These are phyloP conservation scores for Creontiades dilutus DNA, from an alignment of 2,888 invertebrate genomes.

Conservation along the genomic window DNA sequence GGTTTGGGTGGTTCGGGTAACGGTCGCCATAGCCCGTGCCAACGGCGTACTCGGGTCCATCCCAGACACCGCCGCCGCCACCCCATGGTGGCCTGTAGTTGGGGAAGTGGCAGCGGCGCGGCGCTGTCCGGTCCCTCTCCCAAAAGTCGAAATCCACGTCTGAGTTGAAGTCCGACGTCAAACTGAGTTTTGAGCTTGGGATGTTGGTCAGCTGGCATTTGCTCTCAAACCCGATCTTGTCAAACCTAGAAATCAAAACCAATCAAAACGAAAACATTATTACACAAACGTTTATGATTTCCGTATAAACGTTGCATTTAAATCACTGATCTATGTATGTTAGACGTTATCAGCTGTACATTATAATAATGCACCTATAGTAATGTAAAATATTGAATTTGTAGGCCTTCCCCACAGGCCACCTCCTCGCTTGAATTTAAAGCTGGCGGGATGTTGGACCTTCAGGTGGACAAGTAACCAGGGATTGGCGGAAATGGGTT, in stretches of 20 bases:
- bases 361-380: too few relatives aligned
- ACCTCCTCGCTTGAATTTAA: too few relatives aligned
- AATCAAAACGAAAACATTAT: too few relatives aligned
- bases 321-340: too few relatives aligned
- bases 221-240: slow-evolving; percentile 84
- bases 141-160: slow-evolving; percentile 89
- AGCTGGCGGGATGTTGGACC: too few relatives aligned
- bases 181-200: slow-evolving; percentile 85
- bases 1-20: slow-evolving; percentile 40
- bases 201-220: slow-evolving; percentile 88
- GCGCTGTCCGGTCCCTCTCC: slow-evolving; percentile 86
- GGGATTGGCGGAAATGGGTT: too few relatives aligned
- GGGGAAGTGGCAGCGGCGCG: slow-evolving; percentile 76
- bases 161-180: slow-evolving; percentile 83
- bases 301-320: too few relatives aligned
- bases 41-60: slow-evolving; percentile 52
- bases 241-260: slow-evolving; percentile 83
- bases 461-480: too few relatives aligned
- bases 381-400: too few relatives aligned
- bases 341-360: too few relatives aligned
- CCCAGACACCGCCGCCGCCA: slow-evolving; percentile 72
- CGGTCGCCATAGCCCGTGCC: slow-evolving; percentile 73
- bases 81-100: slow-evolving; percentile 71
- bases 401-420: too few relatives aligned
- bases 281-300: too few relatives aligned